A percentile compares a stretch with the other conserved stretches of the same genome.
These are phyloP conservation scores for Sminthurinus aureus DNA, from an alignment of 2,888 invertebrate species.

Conservation along the genomic window DNA sequence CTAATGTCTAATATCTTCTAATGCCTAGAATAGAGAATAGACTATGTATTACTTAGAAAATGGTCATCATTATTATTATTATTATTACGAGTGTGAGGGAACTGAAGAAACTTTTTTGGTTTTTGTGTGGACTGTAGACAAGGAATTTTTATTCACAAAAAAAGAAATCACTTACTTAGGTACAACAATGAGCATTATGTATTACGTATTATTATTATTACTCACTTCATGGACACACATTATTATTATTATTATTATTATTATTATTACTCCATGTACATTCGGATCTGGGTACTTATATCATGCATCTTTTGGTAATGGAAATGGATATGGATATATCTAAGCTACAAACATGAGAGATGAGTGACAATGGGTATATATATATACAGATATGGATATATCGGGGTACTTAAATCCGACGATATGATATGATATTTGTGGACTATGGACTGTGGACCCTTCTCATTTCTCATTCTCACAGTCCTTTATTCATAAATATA, in stretches of 20 bases:
- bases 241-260: no score
- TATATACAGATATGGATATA: no score
- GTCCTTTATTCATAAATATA: constrained; percentile 7
- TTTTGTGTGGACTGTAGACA: background rate
- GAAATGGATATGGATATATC: background rate
- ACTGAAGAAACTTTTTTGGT: no score
- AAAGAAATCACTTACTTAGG: background rate
- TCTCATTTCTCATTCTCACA: background rate
- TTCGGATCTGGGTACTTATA: no score
- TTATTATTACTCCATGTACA: no score
- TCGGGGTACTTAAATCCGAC: no score
- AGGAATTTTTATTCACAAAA: background rate
- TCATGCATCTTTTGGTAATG: no score
- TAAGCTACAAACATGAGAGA: background rate
- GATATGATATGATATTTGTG: background rate
- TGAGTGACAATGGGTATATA: no score
- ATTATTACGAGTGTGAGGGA: background rate
- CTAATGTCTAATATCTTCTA: background rate
- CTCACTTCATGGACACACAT: background rate
- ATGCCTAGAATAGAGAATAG: no score
- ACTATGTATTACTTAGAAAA: no score
- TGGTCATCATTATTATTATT: background rate
- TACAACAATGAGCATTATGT: background rate
- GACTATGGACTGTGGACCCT: constrained; percentile 25
- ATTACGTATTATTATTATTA: background rate